Percentiles rank a stretch among this genome's conserved stretches.
phyloP scores from a whole-genome alignment of 2,888 invertebrate genomes.

The Drosophila pullipes region DNA sequence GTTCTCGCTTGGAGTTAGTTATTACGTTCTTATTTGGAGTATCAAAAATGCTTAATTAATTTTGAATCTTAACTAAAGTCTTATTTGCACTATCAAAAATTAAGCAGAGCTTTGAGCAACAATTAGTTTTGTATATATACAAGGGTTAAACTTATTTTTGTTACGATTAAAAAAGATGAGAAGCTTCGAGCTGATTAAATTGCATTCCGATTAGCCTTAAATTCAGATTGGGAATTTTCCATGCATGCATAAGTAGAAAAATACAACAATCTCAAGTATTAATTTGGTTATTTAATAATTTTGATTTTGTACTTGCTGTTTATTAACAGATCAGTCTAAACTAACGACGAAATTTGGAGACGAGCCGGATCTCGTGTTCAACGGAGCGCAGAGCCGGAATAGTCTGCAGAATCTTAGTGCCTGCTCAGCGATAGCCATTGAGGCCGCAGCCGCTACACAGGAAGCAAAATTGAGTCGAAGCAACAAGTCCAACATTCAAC shows the following conservation, averaged over 20 bases:
- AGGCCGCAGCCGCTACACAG: constrained; percentile 13
- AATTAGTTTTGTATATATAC: not conserved
- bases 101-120: not conserved
- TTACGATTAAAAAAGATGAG: not conserved
- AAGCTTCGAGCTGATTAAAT: not conserved
- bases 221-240: not conserved
- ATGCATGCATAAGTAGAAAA: not conserved
- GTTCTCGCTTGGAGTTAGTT: not conserved
- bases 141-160: not conserved
- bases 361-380: constrained; percentile 88
- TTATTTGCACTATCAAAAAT: not conserved
- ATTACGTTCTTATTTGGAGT: not conserved
- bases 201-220: not conserved
- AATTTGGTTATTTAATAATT: not conserved
- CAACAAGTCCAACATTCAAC: constrained; percentile 84
- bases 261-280: not conserved
- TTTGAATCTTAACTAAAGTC: not conserved
- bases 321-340: constrained; percentile 90
- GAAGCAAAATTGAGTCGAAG: constrained; percentile 57
- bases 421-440: constrained; percentile 71
- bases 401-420: constrained; percentile 86
- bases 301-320: not conserved
- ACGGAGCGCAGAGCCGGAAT: constrained; percentile 87
- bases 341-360: constrained; percentile 88
- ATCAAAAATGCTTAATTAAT: not conserved